These are phyloP conservation scores for Ephestia elutella DNA, from an alignment of 1,140 invertebrate genomes.

Conservation along the genomic window DNA sequence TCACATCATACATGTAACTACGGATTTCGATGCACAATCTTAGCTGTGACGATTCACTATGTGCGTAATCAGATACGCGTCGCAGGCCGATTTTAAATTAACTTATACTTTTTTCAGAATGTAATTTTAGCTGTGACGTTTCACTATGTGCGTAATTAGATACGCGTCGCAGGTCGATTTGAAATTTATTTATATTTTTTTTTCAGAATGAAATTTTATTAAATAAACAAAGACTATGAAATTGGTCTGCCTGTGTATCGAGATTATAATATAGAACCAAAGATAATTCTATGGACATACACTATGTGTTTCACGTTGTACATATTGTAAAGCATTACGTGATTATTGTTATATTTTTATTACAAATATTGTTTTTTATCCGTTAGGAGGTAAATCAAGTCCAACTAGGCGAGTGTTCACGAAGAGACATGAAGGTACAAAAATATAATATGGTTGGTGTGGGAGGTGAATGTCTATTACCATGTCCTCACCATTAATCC, in stretches of 20 bases:
- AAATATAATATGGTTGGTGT: conserved; percentile 23
- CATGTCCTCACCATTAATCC: conserved; percentile 3
- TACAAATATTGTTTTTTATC: conserved; percentile 32
- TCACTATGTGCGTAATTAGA: not conserved
- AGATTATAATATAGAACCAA: not conserved
- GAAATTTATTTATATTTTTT: too few relatives aligned
- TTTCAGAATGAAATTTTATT: too few relatives aligned
- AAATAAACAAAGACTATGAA: too few relatives aligned
- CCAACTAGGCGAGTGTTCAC: conserved; percentile 40
- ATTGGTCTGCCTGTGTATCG: not conserved
- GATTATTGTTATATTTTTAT: conserved; percentile 19
- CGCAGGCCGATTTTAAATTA: not conserved
- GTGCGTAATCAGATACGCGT: not conserved
- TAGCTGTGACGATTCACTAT: not conserved
- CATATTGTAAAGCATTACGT: conserved; percentile 59
- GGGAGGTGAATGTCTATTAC: conserved; percentile 20
- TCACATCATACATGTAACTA: conserved; percentile 90
- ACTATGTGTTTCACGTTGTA: conserved; percentile 40
- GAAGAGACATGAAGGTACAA: conserved; percentile 61
- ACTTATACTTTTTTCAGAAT: too few relatives aligned
- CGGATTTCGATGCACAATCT: not conserved
- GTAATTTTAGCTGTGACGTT: not conserved
- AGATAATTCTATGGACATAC: conserved; percentile 17
- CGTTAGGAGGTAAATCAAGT: conserved; percentile 45
- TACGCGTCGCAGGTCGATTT: not conserved